Evolutionary conservation across 2,797 vertebrate genomes (phyloP).

Genomic region (Martes flavigula): DNA sequence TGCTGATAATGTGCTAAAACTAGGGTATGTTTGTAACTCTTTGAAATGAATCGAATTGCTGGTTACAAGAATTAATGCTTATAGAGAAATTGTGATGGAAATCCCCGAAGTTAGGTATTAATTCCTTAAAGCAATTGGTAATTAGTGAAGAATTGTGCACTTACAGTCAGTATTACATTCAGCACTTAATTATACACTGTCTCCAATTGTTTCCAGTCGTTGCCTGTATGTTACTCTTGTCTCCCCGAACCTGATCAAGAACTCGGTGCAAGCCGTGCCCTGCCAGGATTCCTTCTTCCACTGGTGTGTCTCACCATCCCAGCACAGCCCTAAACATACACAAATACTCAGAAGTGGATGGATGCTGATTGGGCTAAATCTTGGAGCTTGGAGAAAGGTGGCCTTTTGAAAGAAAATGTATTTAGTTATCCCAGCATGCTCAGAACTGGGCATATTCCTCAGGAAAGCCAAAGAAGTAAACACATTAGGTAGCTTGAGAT

Average conservation of each 20-base stretch:
- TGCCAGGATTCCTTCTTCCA: neutral
- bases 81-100: constrained; percentile 70
- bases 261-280: neutral
- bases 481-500: neutral
- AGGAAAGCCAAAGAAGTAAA: neutral
- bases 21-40: constrained; percentile 63
- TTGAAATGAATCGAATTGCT: constrained; percentile 66
- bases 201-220: constrained; percentile 41
- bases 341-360: neutral
- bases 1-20: constrained; percentile 69
- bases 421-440: constrained; percentile 33
- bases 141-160: constrained; percentile 67
- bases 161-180: constrained; percentile 49
- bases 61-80: constrained; percentile 65
- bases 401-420: constrained; percentile 11
- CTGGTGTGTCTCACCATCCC: neutral
- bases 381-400: constrained; percentile 31
- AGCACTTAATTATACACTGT: constrained; percentile 59
- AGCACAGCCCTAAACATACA: neutral
- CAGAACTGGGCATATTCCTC: neutral
- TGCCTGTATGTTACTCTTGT: neutral
- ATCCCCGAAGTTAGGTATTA: constrained; percentile 70
- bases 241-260: constrained; percentile 2
- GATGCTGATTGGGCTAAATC: constrained; percentile 15
- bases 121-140: constrained; percentile 69